Evolutionary conservation across 64 coral and sea anemone genomes (phyloP), one percentile per base, ranked within the genome.

Genomic region (Porites lutea): DNA sequence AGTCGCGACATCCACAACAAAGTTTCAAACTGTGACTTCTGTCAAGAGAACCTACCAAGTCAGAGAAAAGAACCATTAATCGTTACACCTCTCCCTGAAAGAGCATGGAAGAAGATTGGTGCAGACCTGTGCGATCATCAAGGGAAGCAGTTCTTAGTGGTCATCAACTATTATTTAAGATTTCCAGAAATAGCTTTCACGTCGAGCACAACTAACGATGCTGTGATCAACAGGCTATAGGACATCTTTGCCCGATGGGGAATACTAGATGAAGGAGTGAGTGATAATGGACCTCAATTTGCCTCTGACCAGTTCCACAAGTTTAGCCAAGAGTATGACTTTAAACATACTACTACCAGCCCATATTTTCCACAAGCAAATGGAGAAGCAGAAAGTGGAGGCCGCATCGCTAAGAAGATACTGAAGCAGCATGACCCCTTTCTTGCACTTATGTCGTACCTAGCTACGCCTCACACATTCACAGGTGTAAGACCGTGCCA

Each of bases 21-120:
- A 67, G 87, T 89, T 88, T 52, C 86, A 75, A 15, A 10, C 11
- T 74, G 86, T 19, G 79, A 82, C 21, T 82, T 82, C 16, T 82
- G 2, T 16, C 55, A 66, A 66, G 43, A 82, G 1, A 37, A 0
- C 0, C 1, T 37, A 37, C 27, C 27, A 0, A 37, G 27, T 37
- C 0, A 55, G 53, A 74, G 45, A 13, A 77, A 77, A 54, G 74
- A 53, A 16, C 16, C 74, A 18, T 16, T 77, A 5, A 18, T 77
- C 74, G 54, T 18, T 19, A 77, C 74, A 2, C 5, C 75, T 54
- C 75, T 55, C 50, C 18, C 45, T 3, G 19, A 77, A n/a, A 77
- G 50, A 77, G 75, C 18, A 13, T 77, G 50, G 49, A 77, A 77
- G 75, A 77, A 57, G 75, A 77, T 54, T 77, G 49, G 4, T 54